A percentile compares a stretch with the other conserved stretches of the same genome.
These are phyloP conservation scores for Tragulus kanchil DNA, from an alignment of 2,113 vertebrate genomes.

Conservation along the genomic window DNA sequence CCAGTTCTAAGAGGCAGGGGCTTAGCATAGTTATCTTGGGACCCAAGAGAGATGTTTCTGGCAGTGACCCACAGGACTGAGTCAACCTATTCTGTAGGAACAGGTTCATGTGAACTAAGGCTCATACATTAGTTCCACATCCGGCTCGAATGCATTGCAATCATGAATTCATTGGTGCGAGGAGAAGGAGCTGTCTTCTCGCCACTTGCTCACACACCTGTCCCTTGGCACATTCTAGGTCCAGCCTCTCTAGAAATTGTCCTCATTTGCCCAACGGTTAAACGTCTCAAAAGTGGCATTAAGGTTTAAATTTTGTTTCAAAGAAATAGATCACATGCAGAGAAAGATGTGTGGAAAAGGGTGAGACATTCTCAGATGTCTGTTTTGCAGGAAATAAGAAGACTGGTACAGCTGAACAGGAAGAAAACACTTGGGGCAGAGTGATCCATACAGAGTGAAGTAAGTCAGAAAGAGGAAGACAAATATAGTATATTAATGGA, in stretches of 20 bases:
- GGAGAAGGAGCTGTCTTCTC: neutral
- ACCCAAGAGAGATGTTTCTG: neutral
- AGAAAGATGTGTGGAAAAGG: neutral
- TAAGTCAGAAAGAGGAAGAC: too few species aligned
- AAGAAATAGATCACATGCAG: neutral
- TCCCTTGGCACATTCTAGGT: neutral
- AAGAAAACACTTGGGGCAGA: neutral
- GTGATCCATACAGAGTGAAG: too few species aligned
- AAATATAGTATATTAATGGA: too few species aligned
- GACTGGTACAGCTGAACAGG: neutral
- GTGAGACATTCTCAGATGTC: neutral
- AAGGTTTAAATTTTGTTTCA: neutral
- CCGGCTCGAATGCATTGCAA: neutral
- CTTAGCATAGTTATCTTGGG: neutral
- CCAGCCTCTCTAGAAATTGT: neutral
- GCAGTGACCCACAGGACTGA: neutral
- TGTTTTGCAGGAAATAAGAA: neutral
- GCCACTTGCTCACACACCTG: neutral
- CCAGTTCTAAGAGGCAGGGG: neutral
- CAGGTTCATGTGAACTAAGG: neutral
- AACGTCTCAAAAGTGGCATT: neutral
- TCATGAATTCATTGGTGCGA: neutral
- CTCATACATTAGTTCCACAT: neutral
- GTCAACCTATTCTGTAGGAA: neutral
- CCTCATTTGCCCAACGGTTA: neutral